Evolutionary conservation across 2,113 vertebrate genomes (phyloP).

Genomic region (Triplophysa siluroides): DNA sequence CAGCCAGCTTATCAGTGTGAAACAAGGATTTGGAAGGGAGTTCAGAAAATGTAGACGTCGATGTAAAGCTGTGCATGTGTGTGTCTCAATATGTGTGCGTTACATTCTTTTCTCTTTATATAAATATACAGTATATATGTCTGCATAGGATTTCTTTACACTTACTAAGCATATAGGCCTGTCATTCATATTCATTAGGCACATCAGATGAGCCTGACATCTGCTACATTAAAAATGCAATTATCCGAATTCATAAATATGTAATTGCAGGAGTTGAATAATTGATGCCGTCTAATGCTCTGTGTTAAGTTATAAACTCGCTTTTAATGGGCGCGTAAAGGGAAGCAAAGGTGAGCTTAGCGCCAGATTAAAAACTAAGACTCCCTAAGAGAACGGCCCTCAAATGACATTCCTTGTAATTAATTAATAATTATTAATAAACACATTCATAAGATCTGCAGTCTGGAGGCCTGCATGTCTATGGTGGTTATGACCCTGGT

Average conservation of each 20-base stretch:
- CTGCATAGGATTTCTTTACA: constrained; percentile 35
- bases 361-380: constrained; percentile 62
- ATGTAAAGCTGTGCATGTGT: too few species aligned
- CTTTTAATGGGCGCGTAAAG: constrained; percentile 61
- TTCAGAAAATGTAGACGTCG: constrained; percentile 7
- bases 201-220: constrained; percentile 70
- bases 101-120: background rate
- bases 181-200: constrained; percentile 75
- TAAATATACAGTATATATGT: background rate
- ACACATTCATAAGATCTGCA: constrained; percentile 19
- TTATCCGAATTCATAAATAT: constrained; percentile 78
- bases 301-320: constrained; percentile 65
- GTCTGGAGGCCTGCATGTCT: background rate
- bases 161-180: constrained; percentile 47
- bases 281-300: constrained; percentile 71
- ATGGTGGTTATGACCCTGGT: too few species aligned
- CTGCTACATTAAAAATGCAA: constrained; percentile 74
- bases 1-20: constrained; percentile 23
- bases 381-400: constrained; percentile 60
- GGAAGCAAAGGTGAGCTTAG: constrained; percentile 67
- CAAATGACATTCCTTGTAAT: constrained; percentile 51
- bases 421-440: constrained; percentile 46
- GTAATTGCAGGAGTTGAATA: constrained; percentile 73
- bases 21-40: constrained; percentile 1
- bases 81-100: background rate